Percentiles rank a stretch among this genome's conserved stretches.
Conservation (phyloP, 1,140 invertebrate genomes). For the Coboldia fuscipes region DNA sequence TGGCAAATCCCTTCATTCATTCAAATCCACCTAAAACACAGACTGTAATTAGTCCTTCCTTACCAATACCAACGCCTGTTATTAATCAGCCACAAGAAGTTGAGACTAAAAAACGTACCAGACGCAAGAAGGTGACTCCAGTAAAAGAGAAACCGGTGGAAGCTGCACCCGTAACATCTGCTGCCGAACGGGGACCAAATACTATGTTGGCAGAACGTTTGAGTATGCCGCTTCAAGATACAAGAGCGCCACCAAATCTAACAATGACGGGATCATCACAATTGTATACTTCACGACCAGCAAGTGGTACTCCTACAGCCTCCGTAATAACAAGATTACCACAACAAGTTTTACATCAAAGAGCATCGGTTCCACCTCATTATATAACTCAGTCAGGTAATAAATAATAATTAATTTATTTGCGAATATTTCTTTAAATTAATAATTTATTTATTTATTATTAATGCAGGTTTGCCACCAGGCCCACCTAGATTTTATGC, state of each 20-base stretch:
- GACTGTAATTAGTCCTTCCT: constrained; percentile 14
- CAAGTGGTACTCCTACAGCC: constrained; percentile 21
- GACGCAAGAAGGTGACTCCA: constrained; percentile 18
- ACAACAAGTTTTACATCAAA: constrained; percentile 28
- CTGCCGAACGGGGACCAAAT: constrained; percentile 5
- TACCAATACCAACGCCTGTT: constrained; percentile 10
- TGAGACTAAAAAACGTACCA: constrained; percentile 11
- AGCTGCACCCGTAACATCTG: constrained; percentile 13
- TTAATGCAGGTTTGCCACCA: background rate
- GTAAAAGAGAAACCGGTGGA: constrained; percentile 13
- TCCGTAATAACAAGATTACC: constrained; percentile 41
- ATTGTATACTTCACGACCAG: constrained; percentile 21
- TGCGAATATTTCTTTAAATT: background rate
- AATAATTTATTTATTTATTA: background rate
- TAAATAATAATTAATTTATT: background rate
- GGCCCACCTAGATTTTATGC: background rate
- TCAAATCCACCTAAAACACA: constrained; percentile 3
- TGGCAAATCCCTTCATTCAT: too few relatives aligned
- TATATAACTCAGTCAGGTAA: background rate
- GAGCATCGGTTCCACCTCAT: constrained; percentile 8
- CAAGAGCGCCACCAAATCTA: too few relatives aligned
- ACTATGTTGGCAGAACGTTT: constrained; percentile 10
- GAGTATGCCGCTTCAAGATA: too few relatives aligned
- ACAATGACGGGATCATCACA: constrained; percentile 20
- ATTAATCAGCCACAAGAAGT: background rate